Conservation (phyloP, 2,797 vertebrate species). For the Semaprochilodus insignis region DNA sequence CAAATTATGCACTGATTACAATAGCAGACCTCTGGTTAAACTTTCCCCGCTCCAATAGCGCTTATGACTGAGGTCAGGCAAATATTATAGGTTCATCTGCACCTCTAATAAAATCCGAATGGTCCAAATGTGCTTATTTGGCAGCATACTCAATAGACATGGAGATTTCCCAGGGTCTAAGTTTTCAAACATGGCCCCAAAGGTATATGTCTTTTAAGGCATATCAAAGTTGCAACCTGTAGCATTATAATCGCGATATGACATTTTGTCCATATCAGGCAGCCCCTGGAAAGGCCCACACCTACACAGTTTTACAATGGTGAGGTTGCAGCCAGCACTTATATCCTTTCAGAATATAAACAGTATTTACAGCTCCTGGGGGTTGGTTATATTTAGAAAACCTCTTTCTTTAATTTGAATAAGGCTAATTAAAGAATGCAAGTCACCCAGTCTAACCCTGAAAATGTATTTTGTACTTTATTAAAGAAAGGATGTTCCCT, state of each 20-base stretch:
- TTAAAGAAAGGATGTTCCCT: slow-evolving; percentile 8
- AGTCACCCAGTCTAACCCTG: slow-evolving; percentile 15
- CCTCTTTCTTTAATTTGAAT: slow-evolving; percentile 41
- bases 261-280: neutral
- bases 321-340: slow-evolving; percentile 28
- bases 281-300: neutral
- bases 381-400: slow-evolving; percentile 38
- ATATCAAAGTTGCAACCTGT: too few species aligned
- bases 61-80: too few species aligned
- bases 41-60: too few species aligned
- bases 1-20: too few species aligned
- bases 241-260: neutral
- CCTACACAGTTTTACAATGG: neutral
- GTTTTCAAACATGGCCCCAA: too few species aligned
- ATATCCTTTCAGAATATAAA: slow-evolving; percentile 47
- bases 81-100: too few species aligned
- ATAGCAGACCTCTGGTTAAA: too few species aligned
- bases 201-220: too few species aligned
- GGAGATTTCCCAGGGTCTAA: too few species aligned
- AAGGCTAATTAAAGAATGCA: slow-evolving; percentile 17
- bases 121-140: too few species aligned
- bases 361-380: neutral
- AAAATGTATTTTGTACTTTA: slow-evolving; percentile 6
- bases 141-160: too few species aligned
- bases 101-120: too few species aligned